A percentile compares a stretch with the other conserved stretches of the same genome.
Conservation (phyloP, 2,888 invertebrate species). For the Podotricha telesiphe region DNA sequence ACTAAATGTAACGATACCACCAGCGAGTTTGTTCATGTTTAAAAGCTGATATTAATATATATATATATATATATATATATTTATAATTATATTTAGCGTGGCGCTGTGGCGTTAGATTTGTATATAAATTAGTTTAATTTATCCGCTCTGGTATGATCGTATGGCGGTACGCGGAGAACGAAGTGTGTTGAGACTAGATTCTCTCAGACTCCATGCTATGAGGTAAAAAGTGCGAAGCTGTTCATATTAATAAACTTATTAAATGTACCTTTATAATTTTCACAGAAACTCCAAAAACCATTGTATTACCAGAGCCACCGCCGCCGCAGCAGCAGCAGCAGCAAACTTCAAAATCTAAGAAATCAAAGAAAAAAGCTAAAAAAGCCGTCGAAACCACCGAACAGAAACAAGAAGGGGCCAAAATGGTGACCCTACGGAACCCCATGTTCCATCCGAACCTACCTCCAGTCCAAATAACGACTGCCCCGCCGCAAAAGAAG, state of each 20-base stretch:
- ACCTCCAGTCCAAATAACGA: slow-evolving; percentile 67
- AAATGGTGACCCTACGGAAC: slow-evolving; percentile 90
- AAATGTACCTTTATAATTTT: slow-evolving; percentile 8
- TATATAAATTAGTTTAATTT: too few species aligned
- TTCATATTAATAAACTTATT: too few species aligned
- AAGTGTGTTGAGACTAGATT: too few species aligned
- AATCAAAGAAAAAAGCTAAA: slow-evolving; percentile 74
- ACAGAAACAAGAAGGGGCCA: slow-evolving; percentile 70
- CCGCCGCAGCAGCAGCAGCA: slow-evolving; percentile 40
- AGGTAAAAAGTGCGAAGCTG: too few species aligned
- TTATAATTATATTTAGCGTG: neutral
- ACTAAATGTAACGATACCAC: too few species aligned
- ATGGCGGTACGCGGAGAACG: too few species aligned
- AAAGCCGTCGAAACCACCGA: slow-evolving; percentile 59
- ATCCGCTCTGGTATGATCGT: too few species aligned
- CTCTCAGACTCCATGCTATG: too few species aligned
- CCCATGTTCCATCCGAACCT: slow-evolving; percentile 88
- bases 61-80: neutral
- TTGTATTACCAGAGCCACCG: slow-evolving; percentile 59
- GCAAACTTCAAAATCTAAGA: slow-evolving; percentile 72
- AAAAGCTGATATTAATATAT: neutral
- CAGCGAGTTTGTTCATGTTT: too few species aligned
- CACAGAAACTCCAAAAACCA: slow-evolving; percentile 68
- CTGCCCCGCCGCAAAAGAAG: slow-evolving; percentile 58
- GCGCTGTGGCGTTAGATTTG: too few species aligned